Percentiles rank a stretch among this genome's conserved stretches.
Evolutionary conservation across 2,888 invertebrate genomes (phyloP).

Genomic region (Platypus cylindrus): DNA sequence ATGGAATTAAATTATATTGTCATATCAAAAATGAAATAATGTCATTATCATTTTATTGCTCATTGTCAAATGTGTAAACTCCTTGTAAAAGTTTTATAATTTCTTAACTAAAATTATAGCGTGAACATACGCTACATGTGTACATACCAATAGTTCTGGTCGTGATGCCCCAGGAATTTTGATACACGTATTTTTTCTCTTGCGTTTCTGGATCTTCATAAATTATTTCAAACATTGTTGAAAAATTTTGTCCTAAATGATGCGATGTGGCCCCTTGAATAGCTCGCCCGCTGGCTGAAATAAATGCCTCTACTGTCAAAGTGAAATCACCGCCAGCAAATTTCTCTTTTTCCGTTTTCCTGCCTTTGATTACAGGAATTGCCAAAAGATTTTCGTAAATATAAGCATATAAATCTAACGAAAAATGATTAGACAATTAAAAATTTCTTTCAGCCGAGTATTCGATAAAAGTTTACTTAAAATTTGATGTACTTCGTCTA

Average conservation of each 20-base stretch:
- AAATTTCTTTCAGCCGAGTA: neutral
- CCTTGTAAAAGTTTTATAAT: too few species aligned
- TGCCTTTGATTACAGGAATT: constrained; percentile 88
- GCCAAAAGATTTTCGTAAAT: constrained; percentile 88
- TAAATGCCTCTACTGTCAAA: constrained; percentile 91
- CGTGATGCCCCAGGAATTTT: constrained; percentile 98
- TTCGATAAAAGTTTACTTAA: constrained; percentile 37
- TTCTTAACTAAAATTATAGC: too few species aligned
- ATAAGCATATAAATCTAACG: constrained; percentile 69
- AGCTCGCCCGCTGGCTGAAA: constrained; percentile 85
- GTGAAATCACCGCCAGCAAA: constrained; percentile 98
- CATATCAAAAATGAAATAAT: too few species aligned
- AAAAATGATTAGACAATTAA: constrained; percentile 1
- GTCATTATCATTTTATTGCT: too few species aligned
- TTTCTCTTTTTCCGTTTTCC: constrained; percentile 97
- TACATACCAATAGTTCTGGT: constrained; percentile 80
- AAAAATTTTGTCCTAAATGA: constrained; percentile 97
- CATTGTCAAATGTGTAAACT: too few species aligned
- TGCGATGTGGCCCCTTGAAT: constrained; percentile 97
- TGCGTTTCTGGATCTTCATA: constrained; percentile 89
- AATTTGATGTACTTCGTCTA: constrained; percentile 72
- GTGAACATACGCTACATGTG: too few species aligned
- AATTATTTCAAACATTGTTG: constrained; percentile 97
- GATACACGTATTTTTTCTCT: constrained; percentile 78
- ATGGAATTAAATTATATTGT: too few species aligned